phyloP scores from a whole-genome alignment of 2,113 vertebrate genomes.

The Poeciliopsis turrubarensis region DNA sequence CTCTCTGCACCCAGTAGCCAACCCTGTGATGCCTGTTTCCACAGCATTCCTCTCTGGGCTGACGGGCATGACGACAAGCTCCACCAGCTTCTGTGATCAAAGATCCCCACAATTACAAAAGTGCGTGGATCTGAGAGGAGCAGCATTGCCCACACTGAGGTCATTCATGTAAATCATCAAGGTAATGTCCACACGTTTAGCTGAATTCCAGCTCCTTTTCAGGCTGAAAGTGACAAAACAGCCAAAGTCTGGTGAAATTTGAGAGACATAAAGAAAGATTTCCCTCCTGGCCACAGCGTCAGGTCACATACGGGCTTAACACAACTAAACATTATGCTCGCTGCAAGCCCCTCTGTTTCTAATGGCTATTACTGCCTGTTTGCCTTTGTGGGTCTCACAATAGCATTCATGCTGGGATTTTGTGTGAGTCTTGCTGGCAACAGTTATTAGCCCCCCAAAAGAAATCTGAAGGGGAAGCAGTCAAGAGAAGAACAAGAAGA shows the following conservation, averaged over 20 bases:
- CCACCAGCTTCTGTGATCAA: conserved; percentile 72
- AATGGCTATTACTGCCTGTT: conserved; percentile 76
- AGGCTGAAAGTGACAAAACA: neutral
- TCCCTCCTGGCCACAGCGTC: conserved; percentile 32
- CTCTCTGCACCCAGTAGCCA: conserved; percentile 40
- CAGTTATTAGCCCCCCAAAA: conserved; percentile 76
- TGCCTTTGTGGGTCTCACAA: conserved; percentile 76
- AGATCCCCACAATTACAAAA: conserved; percentile 55
- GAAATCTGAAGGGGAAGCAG: conserved; percentile 72
- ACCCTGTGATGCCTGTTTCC: conserved; percentile 63
- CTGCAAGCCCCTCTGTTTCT: conserved; percentile 67
- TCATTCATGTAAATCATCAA: conserved; percentile 37
- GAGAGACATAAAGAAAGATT: conserved; percentile 7
- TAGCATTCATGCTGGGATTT: conserved; percentile 79
- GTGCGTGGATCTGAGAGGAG: conserved; percentile 51
- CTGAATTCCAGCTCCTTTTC: conserved; percentile 7
- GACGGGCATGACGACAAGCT: conserved; percentile 70
- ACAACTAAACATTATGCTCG: conserved; percentile 55
- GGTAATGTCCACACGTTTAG: conserved; percentile 13
- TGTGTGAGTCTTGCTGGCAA: conserved; percentile 74
- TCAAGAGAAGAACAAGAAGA: conserved; percentile 78
- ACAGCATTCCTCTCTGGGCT: conserved; percentile 61
- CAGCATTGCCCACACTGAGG: conserved; percentile 23
- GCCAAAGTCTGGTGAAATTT: conserved; percentile 10
- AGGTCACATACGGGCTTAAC: conserved; percentile 58